Percentiles rank a stretch among this genome's conserved stretches.
These are phyloP conservation scores for Trachemys scripta DNA, from an alignment of 2,113 vertebrate species.

Conservation along the genomic window DNA sequence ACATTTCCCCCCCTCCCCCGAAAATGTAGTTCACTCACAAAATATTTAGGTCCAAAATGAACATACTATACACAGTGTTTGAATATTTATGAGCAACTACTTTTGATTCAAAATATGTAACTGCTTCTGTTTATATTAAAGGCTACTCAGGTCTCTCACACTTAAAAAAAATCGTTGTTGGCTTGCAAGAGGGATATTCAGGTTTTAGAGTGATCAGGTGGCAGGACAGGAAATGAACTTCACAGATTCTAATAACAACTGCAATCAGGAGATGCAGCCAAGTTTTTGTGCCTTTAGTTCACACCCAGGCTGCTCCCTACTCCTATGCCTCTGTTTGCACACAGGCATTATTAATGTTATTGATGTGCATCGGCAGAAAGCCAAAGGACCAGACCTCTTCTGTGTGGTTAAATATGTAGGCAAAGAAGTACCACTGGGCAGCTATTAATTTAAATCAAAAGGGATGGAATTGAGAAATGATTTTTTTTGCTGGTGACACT, in stretches of 20 bases:
- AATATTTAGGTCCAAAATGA: not conserved
- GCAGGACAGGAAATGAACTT: not conserved
- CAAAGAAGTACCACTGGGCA: not conserved
- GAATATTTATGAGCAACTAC: accelerated
- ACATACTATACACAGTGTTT: not conserved
- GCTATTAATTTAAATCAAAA: not conserved
- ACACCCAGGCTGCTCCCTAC: not conserved
- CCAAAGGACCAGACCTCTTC: not conserved
- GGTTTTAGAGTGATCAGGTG: constrained; percentile 2
- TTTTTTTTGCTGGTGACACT: not conserved
- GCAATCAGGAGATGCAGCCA: not conserved
- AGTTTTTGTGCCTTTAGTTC: not conserved
- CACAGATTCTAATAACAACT: not conserved
- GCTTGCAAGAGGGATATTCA: not conserved
- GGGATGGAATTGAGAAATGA: not conserved
- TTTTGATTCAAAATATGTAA: not conserved
- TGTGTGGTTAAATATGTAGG: not conserved
- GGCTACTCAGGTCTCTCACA: not conserved
- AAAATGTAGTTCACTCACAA: not conserved
- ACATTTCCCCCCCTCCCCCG: not conserved
- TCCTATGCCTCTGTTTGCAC: not conserved
- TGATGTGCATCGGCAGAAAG: not conserved
- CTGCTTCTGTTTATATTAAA: not conserved
- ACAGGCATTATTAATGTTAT: not conserved
- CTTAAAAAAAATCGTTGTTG: not conserved